These are phyloP conservation scores for Drosophila nr. fundita DNA, from an alignment of 2,888 invertebrate genomes.

Conservation along the genomic window DNA sequence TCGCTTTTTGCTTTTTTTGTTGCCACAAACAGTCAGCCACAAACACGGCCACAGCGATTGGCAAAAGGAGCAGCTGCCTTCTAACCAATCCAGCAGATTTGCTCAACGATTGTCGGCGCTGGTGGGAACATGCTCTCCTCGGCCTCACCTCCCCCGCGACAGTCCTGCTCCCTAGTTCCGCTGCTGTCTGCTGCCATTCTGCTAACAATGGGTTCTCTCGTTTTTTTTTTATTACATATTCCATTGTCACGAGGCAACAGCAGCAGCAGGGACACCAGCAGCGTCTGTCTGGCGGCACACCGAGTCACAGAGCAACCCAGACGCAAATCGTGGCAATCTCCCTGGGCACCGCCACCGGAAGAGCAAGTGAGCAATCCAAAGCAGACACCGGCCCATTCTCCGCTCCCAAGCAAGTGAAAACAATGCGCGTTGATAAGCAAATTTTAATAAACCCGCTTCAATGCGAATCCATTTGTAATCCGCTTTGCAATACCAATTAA, in stretches of 20 bases:
- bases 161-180: slow-evolving; percentile 12
- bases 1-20: slow-evolving; percentile 25
- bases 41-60: slow-evolving; percentile 41
- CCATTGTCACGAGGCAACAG: slow-evolving; percentile 59
- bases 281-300: slow-evolving; percentile 51
- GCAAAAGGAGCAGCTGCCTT: slow-evolving; percentile 36
- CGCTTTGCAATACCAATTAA: slow-evolving; percentile 68
- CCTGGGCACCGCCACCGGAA: slow-evolving; percentile 39
- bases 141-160: background rate
- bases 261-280: slow-evolving; percentile 20
- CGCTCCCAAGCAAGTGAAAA: slow-evolving; percentile 6
- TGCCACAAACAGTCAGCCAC: slow-evolving; percentile 50
- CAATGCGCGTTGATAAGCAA: slow-evolving; percentile 53
- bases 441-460: slow-evolving; percentile 46
- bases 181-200: slow-evolving; percentile 14
- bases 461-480: slow-evolving; percentile 60
- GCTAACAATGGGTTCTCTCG: slow-evolving; percentile 32
- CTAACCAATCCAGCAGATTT: slow-evolving; percentile 25
- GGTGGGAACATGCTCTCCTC: background rate
- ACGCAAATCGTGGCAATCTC: slow-evolving; percentile 31
- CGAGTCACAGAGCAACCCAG: slow-evolving; percentile 7
- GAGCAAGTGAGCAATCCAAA: slow-evolving; percentile 71
- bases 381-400: background rate
- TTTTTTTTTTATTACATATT: slow-evolving; percentile 60
- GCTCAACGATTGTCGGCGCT: slow-evolving; percentile 4